Evolutionary conservation across 2,888 invertebrate genomes (phyloP).

Genomic region (Mermis nigrescens): DNA sequence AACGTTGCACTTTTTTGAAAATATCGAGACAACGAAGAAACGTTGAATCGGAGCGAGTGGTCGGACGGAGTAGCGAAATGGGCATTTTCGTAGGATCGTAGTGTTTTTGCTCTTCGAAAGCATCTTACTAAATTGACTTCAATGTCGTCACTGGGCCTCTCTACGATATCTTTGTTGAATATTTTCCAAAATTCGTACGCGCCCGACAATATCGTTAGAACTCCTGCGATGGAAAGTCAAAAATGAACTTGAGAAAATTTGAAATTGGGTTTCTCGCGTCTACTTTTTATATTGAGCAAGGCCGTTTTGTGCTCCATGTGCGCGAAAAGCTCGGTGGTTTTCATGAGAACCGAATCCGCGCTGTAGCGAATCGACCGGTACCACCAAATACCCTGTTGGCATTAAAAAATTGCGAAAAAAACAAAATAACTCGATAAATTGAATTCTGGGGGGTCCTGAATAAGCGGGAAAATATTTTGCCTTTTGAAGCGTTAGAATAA

Average conservation of each 20-base stretch:
- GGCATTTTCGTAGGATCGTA: too few relatives aligned
- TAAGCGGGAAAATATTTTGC: too few relatives aligned
- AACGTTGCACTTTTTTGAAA: too few relatives aligned
- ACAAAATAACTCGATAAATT: too few relatives aligned
- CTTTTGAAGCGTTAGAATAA: too few relatives aligned
- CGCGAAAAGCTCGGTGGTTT: conserved; percentile 89
- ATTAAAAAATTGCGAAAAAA: conserved; percentile 10
- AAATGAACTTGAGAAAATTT: conserved; percentile 5
- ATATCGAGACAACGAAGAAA: too few relatives aligned
- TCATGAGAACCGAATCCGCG: conserved; percentile 72
- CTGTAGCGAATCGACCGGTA: conserved; percentile 89
- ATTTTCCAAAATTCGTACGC: conserved; percentile 85
- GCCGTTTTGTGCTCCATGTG: conserved; percentile 88
- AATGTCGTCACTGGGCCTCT: conserved; percentile 74
- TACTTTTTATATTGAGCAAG: conserved; percentile 73
- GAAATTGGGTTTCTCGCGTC: conserved; percentile 16
- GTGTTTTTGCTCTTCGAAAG: too few relatives aligned
- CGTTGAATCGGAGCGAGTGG: too few relatives aligned
- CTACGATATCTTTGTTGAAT: conserved; percentile 78
- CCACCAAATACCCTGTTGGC: conserved; percentile 75
- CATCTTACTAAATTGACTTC: conserved; percentile 66
- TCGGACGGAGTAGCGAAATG: too few relatives aligned
- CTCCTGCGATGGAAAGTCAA: conserved; percentile 36
- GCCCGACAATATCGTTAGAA: conserved; percentile 85
- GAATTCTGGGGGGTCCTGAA: too few relatives aligned